phyloP scores from a whole-genome alignment of 2,113 vertebrate species.

The Cavia porcellus region DNA sequence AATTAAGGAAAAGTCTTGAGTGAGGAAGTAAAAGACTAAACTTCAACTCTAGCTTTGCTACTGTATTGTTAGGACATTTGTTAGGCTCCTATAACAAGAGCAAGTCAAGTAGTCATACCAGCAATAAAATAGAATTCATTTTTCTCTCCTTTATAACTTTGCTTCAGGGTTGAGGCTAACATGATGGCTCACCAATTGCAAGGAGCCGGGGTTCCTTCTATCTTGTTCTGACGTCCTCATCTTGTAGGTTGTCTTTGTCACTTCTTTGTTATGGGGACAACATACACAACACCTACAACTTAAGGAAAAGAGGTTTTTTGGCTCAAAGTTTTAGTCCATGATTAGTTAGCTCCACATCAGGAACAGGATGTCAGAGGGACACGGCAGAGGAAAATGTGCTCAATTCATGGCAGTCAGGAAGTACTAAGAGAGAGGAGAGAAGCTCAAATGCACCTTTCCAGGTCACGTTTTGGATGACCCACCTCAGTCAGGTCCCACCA shows the following conservation, averaged over 20 bases:
- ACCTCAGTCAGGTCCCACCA: not conserved
- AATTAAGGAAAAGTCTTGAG: not conserved
- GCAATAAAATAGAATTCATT: not conserved
- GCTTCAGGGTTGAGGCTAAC: not conserved
- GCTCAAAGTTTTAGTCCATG: not conserved
- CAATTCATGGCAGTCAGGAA: not conserved
- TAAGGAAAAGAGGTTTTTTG: not conserved
- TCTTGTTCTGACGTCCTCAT: not conserved
- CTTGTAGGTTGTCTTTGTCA: not conserved
- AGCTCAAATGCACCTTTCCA: not conserved
- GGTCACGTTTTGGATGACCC: not conserved
- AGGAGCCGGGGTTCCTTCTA: not conserved
- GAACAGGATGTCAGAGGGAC: not conserved
- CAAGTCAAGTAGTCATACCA: not conserved
- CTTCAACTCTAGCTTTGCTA: not conserved
- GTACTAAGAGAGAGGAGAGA: not conserved
- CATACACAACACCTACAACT: not conserved
- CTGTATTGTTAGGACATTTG: not conserved
- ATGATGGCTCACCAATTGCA: not conserved
- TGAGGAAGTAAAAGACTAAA: not conserved
- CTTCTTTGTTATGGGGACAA: not conserved
- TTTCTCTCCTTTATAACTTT: not conserved
- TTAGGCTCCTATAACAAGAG: not conserved
- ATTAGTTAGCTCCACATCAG: not conserved
- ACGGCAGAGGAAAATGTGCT: not conserved